These are phyloP conservation scores for Eretmochelys imbricata DNA, from an alignment of 2,113 vertebrate species.

Conservation along the genomic window DNA sequence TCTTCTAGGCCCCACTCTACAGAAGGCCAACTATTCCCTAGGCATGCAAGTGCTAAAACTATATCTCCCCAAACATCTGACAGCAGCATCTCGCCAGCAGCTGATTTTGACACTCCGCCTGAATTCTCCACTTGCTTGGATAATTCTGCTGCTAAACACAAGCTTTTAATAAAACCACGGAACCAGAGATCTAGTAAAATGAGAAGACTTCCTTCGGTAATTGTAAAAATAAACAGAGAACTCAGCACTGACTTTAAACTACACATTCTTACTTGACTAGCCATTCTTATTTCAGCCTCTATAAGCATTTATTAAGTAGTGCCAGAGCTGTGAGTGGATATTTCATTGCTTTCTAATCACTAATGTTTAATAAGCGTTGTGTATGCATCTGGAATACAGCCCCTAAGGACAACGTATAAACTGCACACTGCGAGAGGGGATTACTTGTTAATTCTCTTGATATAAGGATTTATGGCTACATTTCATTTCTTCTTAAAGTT, in stretches of 20 bases:
- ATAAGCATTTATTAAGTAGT: background rate
- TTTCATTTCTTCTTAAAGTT: slow-evolving; percentile 13
- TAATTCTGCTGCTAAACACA: slow-evolving; percentile 93
- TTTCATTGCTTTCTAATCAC: background rate
- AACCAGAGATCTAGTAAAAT: slow-evolving; percentile 90
- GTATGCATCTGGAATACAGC: background rate
- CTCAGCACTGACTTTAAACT: background rate
- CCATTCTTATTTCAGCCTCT: background rate
- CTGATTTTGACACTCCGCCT: slow-evolving; percentile 86
- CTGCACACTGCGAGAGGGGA: background rate
- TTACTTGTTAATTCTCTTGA: background rate
- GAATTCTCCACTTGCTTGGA: slow-evolving; percentile 86
- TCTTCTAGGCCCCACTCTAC: slow-evolving; percentile 73
- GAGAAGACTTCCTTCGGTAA: slow-evolving; percentile 82
- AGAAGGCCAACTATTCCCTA: slow-evolving; percentile 59
- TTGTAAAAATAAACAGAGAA: background rate
- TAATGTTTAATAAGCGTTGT: background rate
- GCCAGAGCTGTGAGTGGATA: background rate
- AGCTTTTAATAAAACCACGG: slow-evolving; percentile 92
- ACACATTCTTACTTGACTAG: background rate
- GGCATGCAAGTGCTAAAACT: slow-evolving; percentile 43
- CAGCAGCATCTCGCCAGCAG: slow-evolving; percentile 61
- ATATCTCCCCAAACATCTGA: slow-evolving; percentile 40
- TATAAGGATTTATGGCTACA: background rate
- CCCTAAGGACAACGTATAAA: background rate